Evolutionary conservation across 1,140 invertebrate species (phyloP), one percentile per base, ranked within the genome.

Genomic region (Pogonognathellus flavescens): DNA sequence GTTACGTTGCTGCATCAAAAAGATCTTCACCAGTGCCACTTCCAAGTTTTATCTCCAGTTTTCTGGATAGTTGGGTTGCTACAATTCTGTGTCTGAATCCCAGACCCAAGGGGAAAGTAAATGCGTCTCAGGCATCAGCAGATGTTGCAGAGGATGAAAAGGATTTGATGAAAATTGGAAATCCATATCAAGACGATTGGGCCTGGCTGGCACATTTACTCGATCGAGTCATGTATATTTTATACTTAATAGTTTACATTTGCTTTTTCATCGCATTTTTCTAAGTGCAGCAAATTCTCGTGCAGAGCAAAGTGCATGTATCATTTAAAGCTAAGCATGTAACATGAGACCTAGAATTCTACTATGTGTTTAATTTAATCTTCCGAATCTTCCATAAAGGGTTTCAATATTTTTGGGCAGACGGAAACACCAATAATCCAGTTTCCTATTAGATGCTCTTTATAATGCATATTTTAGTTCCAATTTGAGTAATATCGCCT

Each of bases 161-260:
- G 20, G 49, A 53, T 53, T 50, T 82, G 14, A 11, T 80, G 52
- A 55, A 14, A 20, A 14, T 3, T 10, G 52, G 4, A 66, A 86
- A 76, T 59, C 84, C 84, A n/a, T 85, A 82, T 49, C 84, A 87
- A 20, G 50, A 85, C 3, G 86, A 87, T 53, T 87, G 86, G 86
- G 80, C 86, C 10, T 87, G 86, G 86, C 49, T 87, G 20, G 86
- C 86, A 25, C 84, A 87, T 83, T 53, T 87, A 11, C 22, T 87
- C 22, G 86, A 87, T 57, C 18, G 86, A 60, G 10, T 87, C 13
- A 62, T 62, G 11, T 87, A 85, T 80, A 10, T 80, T 22, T 16
- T 85, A 18, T 87, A 83, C 25, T 80, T 82, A 18, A 53, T 87
- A 16, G 20, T 82, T 18, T 87, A 85, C 20, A 52, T 87, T 31